These are phyloP conservation scores for Microhierax caerulescens DNA, from an alignment of 2,797 vertebrate genomes.

Conservation along the genomic window DNA sequence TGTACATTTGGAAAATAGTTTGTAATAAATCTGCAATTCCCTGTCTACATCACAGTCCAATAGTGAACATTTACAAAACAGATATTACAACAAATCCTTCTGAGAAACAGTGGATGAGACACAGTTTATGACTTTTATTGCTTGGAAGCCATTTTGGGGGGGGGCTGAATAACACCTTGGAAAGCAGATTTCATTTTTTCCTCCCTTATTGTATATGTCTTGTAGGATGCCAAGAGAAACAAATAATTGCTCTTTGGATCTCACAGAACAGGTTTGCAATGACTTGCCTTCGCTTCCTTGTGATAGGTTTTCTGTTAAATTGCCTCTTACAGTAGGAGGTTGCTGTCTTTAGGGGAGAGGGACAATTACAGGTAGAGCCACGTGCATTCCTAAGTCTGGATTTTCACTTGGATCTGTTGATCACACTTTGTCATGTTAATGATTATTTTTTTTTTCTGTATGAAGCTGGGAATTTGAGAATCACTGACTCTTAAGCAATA, in stretches of 20 bases:
- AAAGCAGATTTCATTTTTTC: not conserved
- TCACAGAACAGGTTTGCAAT: not conserved
- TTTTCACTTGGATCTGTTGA: not conserved
- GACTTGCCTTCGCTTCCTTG: not conserved
- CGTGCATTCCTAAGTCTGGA: accelerated
- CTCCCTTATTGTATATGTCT: not conserved
- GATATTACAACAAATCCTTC: not conserved
- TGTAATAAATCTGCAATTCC: not conserved
- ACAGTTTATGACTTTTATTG: not conserved
- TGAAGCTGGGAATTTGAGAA: not conserved
- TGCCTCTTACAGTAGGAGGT: not conserved
- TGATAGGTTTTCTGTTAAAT: not conserved
- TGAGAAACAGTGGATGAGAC: not conserved
- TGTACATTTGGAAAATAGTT: not conserved
- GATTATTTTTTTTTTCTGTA: not conserved
- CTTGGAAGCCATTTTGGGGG: not conserved
- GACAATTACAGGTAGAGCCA: not conserved
- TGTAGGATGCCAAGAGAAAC: not conserved
- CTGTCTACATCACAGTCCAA: not conserved
- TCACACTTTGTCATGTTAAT: not conserved
- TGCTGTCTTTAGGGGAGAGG: not conserved
- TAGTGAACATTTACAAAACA: not conserved
- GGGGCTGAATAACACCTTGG: not conserved
- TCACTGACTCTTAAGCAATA: not conserved
- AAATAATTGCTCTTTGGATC: not conserved